Percentiles rank a stretch among this genome's conserved stretches.
These are phyloP conservation scores for Pseudopipra pipra DNA, from an alignment of 2,113 vertebrate genomes.

Conservation along the genomic window DNA sequence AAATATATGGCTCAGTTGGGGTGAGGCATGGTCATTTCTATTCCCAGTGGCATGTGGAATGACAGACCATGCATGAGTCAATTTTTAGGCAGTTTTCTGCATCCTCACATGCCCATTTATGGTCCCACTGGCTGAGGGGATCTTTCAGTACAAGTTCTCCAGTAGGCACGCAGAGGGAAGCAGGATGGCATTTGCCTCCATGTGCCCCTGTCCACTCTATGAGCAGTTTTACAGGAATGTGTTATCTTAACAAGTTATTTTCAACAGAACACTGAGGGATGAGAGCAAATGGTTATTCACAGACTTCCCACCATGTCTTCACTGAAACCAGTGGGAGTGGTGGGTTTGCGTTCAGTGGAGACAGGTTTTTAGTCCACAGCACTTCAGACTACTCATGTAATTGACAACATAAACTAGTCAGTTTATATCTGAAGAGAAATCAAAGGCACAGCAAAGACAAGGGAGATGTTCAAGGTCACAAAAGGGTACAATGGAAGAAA, in stretches of 20 bases:
- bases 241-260: neutral
- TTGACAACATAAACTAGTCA: neutral
- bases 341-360: neutral
- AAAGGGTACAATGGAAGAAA: neutral
- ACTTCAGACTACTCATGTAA: neutral
- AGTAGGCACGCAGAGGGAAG: neutral
- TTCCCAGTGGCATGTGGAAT: neutral
- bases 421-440: neutral
- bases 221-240: neutral
- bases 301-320: neutral
- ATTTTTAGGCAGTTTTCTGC: neutral
- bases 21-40: neutral
- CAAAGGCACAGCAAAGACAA: neutral
- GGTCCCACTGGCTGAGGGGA: neutral
- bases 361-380: neutral
- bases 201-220: neutral
- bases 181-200: neutral
- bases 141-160: neutral
- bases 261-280: neutral
- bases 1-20: neutral
- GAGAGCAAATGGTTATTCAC: neutral
- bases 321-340: neutral
- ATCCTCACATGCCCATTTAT: neutral
- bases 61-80: neutral
- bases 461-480: neutral